Base-by-base conservation (phyloP, 2,113 vertebrate species). In the Centropristis striata region DNA sequence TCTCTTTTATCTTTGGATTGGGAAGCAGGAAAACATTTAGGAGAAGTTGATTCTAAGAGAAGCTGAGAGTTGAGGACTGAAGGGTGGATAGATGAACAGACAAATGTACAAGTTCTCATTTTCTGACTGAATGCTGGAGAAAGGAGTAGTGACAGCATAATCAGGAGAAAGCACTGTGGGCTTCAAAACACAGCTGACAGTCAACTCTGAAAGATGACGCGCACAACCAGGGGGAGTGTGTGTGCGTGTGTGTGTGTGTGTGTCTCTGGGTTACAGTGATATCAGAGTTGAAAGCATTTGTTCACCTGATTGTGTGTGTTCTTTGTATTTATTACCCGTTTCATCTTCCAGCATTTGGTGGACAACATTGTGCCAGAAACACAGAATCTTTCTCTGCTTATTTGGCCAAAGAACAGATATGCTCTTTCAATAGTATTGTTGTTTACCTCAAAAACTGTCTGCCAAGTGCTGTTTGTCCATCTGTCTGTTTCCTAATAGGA, bases 121-220 rank as follows among this genome's bases (percentile, higher is more conserved):
- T 86, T 71, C 72, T 80, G 71, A 92, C 72, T 88, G 84, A 91
- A 91, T 66, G 75, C 74, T 60, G 78, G 90, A 75, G 83, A 88
- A 86, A 88, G 64, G 39, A 79, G 59, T 80, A 66, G 81, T 90
- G 88, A 90, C 83, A 86, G 89, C 42, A 75, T 91, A 92, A 92
- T 94, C 87, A 92, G 64, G 70, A 81, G 87, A 81, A 83, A 90
- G 81, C 78, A 80, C 81, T 28, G 72, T 66, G 39, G 59, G 60
- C 89, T 78, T 85, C 71, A 84, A 71, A 85, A 80, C 61, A 70
- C 63, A 68, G 79, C 75, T 86, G 81, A 80, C 83, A 87, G 78
- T 90, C 72, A 78, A 65, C 51, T 69, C 66, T 86, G 87, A 90
- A 74, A 77, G 74, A 87, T 88, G 80, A 89, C 37, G 63, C 68